These are phyloP conservation scores for Gallinago media DNA, from an alignment of 2,113 vertebrate species.

Conservation along the genomic window DNA sequence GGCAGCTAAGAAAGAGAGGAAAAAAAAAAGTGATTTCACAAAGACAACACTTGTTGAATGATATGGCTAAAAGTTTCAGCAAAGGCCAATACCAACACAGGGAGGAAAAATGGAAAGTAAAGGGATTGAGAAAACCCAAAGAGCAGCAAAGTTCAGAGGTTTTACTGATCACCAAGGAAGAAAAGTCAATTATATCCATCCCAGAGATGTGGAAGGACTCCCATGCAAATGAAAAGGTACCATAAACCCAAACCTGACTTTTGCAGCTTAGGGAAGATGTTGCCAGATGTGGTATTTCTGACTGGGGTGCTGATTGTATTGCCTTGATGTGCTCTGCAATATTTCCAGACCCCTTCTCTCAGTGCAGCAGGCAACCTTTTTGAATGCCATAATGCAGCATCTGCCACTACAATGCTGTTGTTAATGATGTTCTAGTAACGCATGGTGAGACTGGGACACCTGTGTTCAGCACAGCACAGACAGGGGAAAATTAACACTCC, in stretches of 20 bases:
- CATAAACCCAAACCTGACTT: neutral
- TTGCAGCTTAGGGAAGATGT: neutral
- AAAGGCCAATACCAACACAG: neutral
- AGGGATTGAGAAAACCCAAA: neutral
- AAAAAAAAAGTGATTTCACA: neutral
- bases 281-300: neutral
- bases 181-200: neutral
- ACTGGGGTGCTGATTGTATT: neutral
- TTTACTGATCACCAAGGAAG: neutral
- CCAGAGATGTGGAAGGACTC: neutral
- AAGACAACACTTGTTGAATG: neutral
- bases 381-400: neutral
- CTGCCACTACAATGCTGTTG: neutral
- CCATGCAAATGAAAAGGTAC: neutral
- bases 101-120: neutral
- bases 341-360: neutral
- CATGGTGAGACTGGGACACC: rapidly evolving
- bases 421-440: neutral
- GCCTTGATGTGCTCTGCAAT: neutral
- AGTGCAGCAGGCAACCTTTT: too few species aligned
- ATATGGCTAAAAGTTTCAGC: neutral
- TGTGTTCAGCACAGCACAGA: neutral
- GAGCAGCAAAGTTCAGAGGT: neutral
- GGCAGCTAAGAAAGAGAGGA: neutral
- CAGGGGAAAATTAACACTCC: neutral